A percentile compares a stretch with the other conserved stretches of the same genome.
Conservation (phyloP, 2,113 vertebrate species). For the Corythaeola cristata region DNA sequence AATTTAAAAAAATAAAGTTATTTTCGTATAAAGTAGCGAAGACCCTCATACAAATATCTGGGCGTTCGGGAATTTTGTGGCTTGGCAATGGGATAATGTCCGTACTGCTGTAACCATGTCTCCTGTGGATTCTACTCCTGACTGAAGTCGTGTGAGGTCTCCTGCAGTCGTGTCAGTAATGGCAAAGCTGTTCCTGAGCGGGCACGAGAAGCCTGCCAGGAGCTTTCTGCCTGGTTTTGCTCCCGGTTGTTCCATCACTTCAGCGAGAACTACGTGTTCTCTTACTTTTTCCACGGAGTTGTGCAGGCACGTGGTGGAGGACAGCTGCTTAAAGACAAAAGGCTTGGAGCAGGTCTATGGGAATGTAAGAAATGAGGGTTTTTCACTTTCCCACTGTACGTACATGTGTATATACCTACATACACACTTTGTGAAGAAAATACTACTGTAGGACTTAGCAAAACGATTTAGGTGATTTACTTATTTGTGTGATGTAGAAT, state of each 20-base stretch:
- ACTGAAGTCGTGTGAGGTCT: background rate
- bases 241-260: background rate
- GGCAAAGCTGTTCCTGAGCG: background rate
- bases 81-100: background rate
- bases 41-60: background rate
- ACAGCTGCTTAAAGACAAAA: background rate
- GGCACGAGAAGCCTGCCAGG: background rate
- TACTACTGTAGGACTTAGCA: no score
- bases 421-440: no score
- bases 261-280: background rate
- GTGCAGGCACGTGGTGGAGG: background rate
- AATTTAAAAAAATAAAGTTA: background rate
- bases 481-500: no score
- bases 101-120: rapidly evolving
- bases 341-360: background rate
- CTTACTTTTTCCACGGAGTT: background rate
- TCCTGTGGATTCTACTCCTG: background rate
- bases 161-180: background rate
- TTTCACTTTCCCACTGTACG: background rate
- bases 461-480: no score
- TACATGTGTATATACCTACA: background rate
- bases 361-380: background rate
- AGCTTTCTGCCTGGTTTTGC: background rate
- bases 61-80: background rate
- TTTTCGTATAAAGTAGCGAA: background rate